Evolutionary conservation across 2,797 vertebrate species (phyloP), one percentile per base, ranked within the genome.

Genomic region (Pseudochaenichthys georgianus): DNA sequence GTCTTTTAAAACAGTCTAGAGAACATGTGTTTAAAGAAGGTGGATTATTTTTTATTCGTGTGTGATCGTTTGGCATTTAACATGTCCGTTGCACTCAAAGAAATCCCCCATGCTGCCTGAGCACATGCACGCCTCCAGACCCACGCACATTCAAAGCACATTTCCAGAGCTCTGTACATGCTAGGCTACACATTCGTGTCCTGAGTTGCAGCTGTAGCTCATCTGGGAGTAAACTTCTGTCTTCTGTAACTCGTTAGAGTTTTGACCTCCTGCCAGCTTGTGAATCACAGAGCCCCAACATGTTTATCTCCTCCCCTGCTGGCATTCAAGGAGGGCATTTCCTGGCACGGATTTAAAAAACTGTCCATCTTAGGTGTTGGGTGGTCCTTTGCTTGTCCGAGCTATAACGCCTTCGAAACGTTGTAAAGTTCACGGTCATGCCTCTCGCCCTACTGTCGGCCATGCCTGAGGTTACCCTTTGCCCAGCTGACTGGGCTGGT

Each of bases 151-250:
- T 53, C 66, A 83, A 59, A 92, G 75, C 61, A 85, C 79, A 89
- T 89, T 88, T 90, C 89, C 86, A 87, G 88, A 90, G 63, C 69
- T 51, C 45, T 75, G 75, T 78, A 86, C 82, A 38, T 38, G 34
- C 34, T 38, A 38, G 34, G 86, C 84, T 85, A 83, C 83, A 86
- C 78, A 82, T 75, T 81, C 83, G 79, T 78, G 74, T 86, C 64
- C 58, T 77, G 66, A 71, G 50, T 31, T 84, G 83, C 80, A 89
- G 87, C 85, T 83, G 73, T 66, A 53, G 77, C 75, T 85, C 87
- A 85, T 89, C 77, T 86, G 81, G 83, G 87, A 83, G 81, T 81
- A 84, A 89, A 93, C 93, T 92, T 93, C 92, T 93, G 92, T 82
- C 89, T 87, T 86, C 79, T 88, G 88, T 89, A 83, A 92, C 73